A percentile compares a stretch with the other conserved stretches of the same genome.
phyloP scores from a whole-genome alignment of 2,888 invertebrate species.

The Macropis europaea region DNA sequence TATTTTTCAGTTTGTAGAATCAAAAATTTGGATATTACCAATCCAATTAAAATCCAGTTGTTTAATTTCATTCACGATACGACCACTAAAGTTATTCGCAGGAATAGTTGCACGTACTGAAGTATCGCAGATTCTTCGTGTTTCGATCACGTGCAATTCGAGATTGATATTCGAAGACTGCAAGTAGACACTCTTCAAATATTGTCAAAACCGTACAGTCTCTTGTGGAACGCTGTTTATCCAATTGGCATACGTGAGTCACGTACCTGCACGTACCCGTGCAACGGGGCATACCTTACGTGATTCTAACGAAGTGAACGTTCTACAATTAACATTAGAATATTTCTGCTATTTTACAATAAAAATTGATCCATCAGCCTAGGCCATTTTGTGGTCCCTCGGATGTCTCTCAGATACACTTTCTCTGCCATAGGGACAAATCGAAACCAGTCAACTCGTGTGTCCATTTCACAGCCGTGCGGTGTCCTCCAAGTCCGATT shows the following conservation, averaged over 20 bases:
- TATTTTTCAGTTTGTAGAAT: no score
- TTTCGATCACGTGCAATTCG: not conserved
- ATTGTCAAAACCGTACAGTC: conserved; percentile 47
- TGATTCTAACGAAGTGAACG: conserved; percentile 23
- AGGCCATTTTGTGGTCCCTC: no score
- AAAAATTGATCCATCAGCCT: no score
- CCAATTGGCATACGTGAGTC: conserved; percentile 39
- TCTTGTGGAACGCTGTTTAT: conserved; percentile 40
- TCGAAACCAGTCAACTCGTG: no score
- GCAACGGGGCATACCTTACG: conserved; percentile 33
- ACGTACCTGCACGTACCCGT: conserved; percentile 29
- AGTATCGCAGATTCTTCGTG: not conserved
- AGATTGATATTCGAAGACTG: conserved; percentile 1
- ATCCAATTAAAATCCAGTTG: no score
- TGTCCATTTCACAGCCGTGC: not conserved
- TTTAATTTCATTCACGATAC: no score
- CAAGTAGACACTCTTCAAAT: conserved; percentile 46
- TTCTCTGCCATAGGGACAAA: no score
- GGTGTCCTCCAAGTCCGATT: not conserved
- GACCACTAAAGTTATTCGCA: no score
- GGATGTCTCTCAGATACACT: no score
- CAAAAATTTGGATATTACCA: no score
- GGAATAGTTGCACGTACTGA: no score
- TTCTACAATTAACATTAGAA: conserved; percentile 26
- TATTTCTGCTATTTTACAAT: not conserved